Percentiles rank a stretch among this genome's conserved stretches.
phyloP scores from a whole-genome alignment of 2,113 vertebrate species.

The Macheiramphus alcinus region DNA sequence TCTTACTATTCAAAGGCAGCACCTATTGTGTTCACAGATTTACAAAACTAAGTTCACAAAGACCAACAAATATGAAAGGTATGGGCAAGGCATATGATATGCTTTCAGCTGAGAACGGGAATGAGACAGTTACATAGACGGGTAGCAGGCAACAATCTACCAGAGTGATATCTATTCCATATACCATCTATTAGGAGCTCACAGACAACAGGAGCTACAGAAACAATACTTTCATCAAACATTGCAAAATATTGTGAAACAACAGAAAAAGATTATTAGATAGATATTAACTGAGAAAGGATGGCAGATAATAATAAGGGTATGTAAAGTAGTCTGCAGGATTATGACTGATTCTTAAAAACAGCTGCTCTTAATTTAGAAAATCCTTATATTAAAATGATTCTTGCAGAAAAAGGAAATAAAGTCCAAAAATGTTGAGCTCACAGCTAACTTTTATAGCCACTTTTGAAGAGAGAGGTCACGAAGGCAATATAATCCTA shows the following conservation, averaged over 20 bases:
- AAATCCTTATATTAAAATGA: not conserved
- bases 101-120: not conserved
- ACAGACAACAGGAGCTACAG: not conserved
- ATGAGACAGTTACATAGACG: not conserved
- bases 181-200: not conserved
- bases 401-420: not conserved
- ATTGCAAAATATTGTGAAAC: not conserved
- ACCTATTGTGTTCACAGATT: not conserved
- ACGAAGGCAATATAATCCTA: not conserved
- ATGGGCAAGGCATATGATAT: fast-evolving
- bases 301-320: not conserved
- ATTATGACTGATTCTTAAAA: not conserved
- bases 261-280: not conserved
- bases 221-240: not conserved
- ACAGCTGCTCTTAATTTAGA: not conserved
- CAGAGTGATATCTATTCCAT: not conserved
- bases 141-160: not conserved
- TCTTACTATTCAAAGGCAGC: not conserved
- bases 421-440: not conserved
- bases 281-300: not conserved
- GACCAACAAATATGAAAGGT: not conserved
- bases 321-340: not conserved
- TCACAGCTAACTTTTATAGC: not conserved
- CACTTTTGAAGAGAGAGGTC: not conserved
- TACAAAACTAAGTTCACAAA: not conserved